Base-by-base conservation (phyloP, 2,888 invertebrate species). In the Plagodis pulveraria region DNA sequence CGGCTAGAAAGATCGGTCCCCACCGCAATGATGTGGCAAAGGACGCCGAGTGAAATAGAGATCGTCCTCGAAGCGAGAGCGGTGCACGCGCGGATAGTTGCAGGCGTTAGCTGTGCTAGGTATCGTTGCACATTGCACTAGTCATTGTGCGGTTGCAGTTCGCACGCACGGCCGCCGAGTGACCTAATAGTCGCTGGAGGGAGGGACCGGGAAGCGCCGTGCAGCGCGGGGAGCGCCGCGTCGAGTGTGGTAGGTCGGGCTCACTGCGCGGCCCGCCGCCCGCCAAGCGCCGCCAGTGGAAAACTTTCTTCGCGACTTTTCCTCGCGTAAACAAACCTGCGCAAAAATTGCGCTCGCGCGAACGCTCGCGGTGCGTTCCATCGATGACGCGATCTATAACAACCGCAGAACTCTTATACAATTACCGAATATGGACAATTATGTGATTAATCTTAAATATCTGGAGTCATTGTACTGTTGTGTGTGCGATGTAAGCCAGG, bases 11-110 rank as follows among this genome's bases (percentile, higher is more conserved):
- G 89, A 91, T 87, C 90, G 86, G 89, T 89, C 91, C 91, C 91
- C 91, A 86, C 91, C 91, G 22, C 22, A 90, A 77, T 84, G 86
- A 85, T 87, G 87, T 87, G 85, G 90, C 80, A 89, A 91, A 91
- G 91, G 91, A 91, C 91, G 91, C 86, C 76, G 71, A 91, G 89
- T 87, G 91, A 91, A 91, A 91, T 91, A 91, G 91, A 92, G 91
- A 89, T 92, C 91, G 91, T 92, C 91, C 91, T 92, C 91, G 91
- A 89, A 88, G 91, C 91, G 91, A 91, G 91, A 90, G 91, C 91
- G 89, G 86, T 89, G 90, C 89, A 89, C 90, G 90, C 89, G 91
- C 50, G 53, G 53, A 40, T 53, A 49, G 55, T 55, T 56, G 56
- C 48, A 59, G 50, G 52, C 51, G 50, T 52, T 11, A 51, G 44